A percentile compares a stretch with the other conserved stretches of the same genome.
Evolutionary conservation across 1,140 invertebrate species (phyloP).

Genomic region (Elysia chlorotica): DNA sequence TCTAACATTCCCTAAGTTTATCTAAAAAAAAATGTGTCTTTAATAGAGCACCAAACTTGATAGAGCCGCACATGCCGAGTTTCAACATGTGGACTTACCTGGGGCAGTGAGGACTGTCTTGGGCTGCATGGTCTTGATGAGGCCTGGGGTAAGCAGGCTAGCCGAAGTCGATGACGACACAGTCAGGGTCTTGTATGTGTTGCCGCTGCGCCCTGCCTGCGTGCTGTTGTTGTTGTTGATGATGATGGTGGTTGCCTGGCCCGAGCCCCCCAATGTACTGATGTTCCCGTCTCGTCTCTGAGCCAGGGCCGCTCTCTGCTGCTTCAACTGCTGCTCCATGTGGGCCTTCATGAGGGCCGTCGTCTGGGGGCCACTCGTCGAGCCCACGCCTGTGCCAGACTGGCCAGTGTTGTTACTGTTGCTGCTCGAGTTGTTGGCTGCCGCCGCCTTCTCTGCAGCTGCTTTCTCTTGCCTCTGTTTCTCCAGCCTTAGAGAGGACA

Average conservation of each 20-base stretch:
- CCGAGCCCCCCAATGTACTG: constrained; percentile 24
- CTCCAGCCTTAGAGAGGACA: constrained; percentile 55
- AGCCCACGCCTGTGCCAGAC: constrained; percentile 10
- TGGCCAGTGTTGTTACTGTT: constrained; percentile 7
- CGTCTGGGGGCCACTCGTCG: constrained; percentile 34
- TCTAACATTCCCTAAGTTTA: not conserved
- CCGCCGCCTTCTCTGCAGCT: constrained; percentile 17
- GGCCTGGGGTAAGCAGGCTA: constrained; percentile 39
- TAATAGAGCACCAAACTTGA: not conserved
- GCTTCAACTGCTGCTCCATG: constrained; percentile 84
- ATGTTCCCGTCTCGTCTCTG: constrained; percentile 71
- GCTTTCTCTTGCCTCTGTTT: constrained; percentile 55
- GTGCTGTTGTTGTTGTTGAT: constrained; percentile 37
- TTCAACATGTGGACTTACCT: constrained; percentile 16
- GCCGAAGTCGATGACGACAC: constrained; percentile 36
- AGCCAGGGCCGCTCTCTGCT: constrained; percentile 84
- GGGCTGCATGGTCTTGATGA: constrained; percentile 45
- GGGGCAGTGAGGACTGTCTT: constrained; percentile 41
- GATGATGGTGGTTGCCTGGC: constrained; percentile 34
- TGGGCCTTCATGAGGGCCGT: constrained; percentile 87
- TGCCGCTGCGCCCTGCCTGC: constrained; percentile 7
- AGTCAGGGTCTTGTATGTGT: constrained; percentile 32
- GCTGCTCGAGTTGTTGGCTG: constrained; percentile 10
- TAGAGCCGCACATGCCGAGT: no score
- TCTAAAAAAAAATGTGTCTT: not conserved